These are phyloP conservation scores for Oligia strigilis DNA, from an alignment of 2,888 invertebrate species.

Conservation along the genomic window DNA sequence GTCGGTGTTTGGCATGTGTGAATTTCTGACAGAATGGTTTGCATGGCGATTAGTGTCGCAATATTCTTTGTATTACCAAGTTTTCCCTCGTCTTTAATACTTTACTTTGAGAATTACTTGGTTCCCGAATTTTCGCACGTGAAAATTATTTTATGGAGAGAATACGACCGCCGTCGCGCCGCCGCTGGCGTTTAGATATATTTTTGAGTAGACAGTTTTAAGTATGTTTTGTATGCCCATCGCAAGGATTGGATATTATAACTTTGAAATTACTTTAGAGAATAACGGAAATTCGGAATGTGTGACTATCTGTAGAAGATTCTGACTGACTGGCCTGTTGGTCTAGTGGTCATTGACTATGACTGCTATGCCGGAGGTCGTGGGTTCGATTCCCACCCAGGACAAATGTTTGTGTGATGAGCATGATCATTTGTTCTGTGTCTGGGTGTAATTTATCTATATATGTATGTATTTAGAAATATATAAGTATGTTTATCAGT, in stretches of 20 bases:
- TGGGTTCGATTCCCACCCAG: too few relatives aligned
- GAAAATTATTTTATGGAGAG: not conserved
- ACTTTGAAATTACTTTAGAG: conserved; percentile 15
- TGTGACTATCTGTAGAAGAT: not conserved
- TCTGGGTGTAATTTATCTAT: too few relatives aligned
- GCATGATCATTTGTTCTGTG: too few relatives aligned
- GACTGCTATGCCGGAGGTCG: too few relatives aligned
- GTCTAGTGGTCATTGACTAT: too few relatives aligned
- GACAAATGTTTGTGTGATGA: too few relatives aligned
- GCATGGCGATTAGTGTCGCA: not conserved
- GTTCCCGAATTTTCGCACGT: not conserved
- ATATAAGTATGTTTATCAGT: too few relatives aligned
- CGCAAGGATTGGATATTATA: not conserved
- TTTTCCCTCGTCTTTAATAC: not conserved
- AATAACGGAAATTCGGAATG: conserved; percentile 4
- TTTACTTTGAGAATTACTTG: not conserved
- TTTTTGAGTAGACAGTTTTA: not conserved
- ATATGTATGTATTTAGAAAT: too few relatives aligned
- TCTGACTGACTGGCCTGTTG: too few relatives aligned
- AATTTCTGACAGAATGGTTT: conserved; percentile 25
- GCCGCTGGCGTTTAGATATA: too few relatives aligned
- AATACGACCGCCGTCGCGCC: not conserved
- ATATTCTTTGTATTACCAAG: not conserved
- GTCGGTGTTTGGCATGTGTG: conserved; percentile 49
- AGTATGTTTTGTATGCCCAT: not conserved